Conservation (phyloP, 2,113 vertebrate species). For the Hydrolagus affinis region DNA sequence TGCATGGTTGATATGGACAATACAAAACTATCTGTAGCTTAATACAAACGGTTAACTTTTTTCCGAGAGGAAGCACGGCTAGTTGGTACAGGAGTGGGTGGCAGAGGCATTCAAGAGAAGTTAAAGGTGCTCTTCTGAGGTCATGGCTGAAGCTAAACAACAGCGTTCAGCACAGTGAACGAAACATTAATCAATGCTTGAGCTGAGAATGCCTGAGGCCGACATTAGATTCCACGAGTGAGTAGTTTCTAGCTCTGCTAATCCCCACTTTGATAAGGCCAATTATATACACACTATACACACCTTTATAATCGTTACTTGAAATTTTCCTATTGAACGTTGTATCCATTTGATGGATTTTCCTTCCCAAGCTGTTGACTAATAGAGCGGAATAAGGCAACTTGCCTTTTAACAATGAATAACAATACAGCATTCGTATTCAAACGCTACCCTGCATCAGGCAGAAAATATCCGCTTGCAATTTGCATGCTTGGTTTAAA, state of each 20-base stretch:
- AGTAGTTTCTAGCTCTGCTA: neutral
- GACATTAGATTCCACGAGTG: neutral
- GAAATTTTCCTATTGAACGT: neutral
- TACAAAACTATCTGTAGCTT: too few species aligned
- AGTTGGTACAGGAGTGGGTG: too few species aligned
- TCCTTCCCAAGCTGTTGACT: neutral
- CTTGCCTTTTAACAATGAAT: neutral
- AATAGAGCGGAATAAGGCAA: neutral
- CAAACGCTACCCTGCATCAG: neutral
- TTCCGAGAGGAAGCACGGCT: too few species aligned
- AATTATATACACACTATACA: too few species aligned
- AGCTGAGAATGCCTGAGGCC: too few species aligned
- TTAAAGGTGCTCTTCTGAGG: too few species aligned
- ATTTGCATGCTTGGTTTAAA: slow-evolving; percentile 24
- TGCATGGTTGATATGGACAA: too few species aligned
- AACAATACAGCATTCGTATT: neutral
- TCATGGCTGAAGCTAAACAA: too few species aligned
- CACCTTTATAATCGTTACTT: neutral
- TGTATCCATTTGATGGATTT: neutral
- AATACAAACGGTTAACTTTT: too few species aligned
- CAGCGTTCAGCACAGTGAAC: too few species aligned
- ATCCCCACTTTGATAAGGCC: neutral
- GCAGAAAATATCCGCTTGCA: slow-evolving; percentile 2
- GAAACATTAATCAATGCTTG: too few species aligned
- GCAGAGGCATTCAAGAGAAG: too few species aligned